Conservation (phyloP, 2,888 invertebrate genomes). For the Hypercompe scribonia region DNA sequence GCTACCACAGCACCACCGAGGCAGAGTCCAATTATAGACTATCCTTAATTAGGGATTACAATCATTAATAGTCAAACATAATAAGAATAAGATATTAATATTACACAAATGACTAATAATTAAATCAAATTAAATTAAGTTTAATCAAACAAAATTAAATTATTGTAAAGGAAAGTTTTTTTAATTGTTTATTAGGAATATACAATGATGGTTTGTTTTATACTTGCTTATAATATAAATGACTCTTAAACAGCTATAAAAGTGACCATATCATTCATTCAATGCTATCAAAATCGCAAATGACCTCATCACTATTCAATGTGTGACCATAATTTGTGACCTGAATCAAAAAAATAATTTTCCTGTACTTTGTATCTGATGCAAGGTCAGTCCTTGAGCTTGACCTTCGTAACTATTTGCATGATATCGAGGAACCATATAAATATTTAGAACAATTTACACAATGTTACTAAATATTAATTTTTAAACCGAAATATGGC, state of each 20-base stretch:
- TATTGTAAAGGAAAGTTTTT: background rate
- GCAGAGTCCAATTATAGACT: too few relatives aligned
- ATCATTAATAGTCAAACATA: too few relatives aligned
- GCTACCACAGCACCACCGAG: too few relatives aligned
- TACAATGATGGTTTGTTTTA: background rate
- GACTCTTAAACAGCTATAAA: constrained; percentile 28
- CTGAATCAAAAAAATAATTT: constrained; percentile 37
- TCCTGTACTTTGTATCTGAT: constrained; percentile 25
- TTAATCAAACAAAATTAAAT: too few relatives aligned
- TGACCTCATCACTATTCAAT: constrained; percentile 52
- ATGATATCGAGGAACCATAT: background rate
- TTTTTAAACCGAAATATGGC: background rate
- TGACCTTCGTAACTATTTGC: constrained; percentile 45
- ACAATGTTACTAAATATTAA: background rate
- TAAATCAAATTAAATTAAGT: too few relatives aligned
- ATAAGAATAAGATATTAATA: too few relatives aligned
- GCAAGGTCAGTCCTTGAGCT: constrained; percentile 44
- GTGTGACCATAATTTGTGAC: constrained; percentile 46
- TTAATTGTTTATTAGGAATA: background rate
- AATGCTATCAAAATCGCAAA: constrained; percentile 36
- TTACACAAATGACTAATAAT: too few relatives aligned
- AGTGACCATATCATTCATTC: constrained; percentile 27
- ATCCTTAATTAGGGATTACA: too few relatives aligned
- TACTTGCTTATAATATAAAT: constrained; percentile 30
- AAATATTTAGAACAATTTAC: background rate